Evolutionary conservation across 2,797 vertebrate genomes (phyloP).

Genomic region (Centroberyx gerrardi): DNA sequence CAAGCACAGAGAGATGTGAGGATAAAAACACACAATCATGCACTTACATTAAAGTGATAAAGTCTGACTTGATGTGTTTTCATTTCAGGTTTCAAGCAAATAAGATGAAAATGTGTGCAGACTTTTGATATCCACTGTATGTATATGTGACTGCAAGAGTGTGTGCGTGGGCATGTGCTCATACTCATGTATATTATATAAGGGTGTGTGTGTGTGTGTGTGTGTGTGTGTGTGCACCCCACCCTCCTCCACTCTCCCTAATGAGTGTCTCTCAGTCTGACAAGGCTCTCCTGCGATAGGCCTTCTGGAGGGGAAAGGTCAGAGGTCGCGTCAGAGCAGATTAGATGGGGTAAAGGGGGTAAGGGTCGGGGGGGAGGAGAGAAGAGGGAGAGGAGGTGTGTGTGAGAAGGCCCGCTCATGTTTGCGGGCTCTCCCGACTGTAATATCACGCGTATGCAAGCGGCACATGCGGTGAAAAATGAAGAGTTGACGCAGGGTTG

Average conservation of each 20-base stretch:
- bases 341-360: slow-evolving; percentile 52
- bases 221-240: neutral
- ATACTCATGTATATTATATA: slow-evolving; percentile 3
- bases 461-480: slow-evolving; percentile 19
- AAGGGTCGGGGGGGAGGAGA: slow-evolving; percentile 38
- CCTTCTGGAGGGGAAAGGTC: slow-evolving; percentile 53
- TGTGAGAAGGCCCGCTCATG: slow-evolving; percentile 22
- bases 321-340: slow-evolving; percentile 59
- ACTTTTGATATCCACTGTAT: neutral
- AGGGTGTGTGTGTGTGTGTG: slow-evolving; percentile 13
- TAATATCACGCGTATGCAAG: neutral
- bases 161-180: neutral
- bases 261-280: slow-evolving; percentile 53
- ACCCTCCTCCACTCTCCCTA: slow-evolving; percentile 22
- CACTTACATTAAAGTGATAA: too few relatives aligned
- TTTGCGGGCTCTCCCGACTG: neutral
- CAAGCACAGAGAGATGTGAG: too few relatives aligned
- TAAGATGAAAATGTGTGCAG: neutral
- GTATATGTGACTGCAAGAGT: neutral
- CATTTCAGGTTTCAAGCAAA: neutral
- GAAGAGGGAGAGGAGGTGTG: slow-evolving; percentile 27
- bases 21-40: too few relatives aligned
- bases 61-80: too few relatives aligned
- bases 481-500: slow-evolving; percentile 18
- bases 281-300: slow-evolving; percentile 40